A percentile compares a stretch with the other conserved stretches of the same genome.
These are phyloP conservation scores for western clawed frog (Xenopus tropicalis) DNA, from an alignment of 2,113 vertebrate genomes.

Conservation along the genomic window UCB_Xtro_10.0 CM004443.2:59190001-59190500, in stretches of 20 bases:
- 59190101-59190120: conserved; percentile 18
- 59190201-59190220: conserved; percentile 8
- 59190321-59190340: no score
- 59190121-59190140: conserved; percentile 22
- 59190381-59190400: no score
- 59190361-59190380: no score
- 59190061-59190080: no score
- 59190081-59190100: conserved; percentile 24
- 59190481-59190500: no score
- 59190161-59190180: conserved; percentile 32
- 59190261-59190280: conserved; percentile 13
- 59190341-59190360: background rate
- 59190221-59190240: conserved; percentile 6
- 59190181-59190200: background rate
- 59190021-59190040: no score
- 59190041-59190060: background rate
- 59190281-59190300: background rate
- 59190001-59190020: no score
- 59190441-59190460: no score
- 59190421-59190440: background rate
- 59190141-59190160: background rate
- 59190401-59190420: background rate
- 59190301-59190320: background rate
- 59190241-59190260: conserved; percentile 1
- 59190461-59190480: no score